Evolutionary conservation across 2,888 invertebrate genomes (phyloP), one percentile per base, ranked within the genome.

Genomic region (Apodemia duryi): DNA sequence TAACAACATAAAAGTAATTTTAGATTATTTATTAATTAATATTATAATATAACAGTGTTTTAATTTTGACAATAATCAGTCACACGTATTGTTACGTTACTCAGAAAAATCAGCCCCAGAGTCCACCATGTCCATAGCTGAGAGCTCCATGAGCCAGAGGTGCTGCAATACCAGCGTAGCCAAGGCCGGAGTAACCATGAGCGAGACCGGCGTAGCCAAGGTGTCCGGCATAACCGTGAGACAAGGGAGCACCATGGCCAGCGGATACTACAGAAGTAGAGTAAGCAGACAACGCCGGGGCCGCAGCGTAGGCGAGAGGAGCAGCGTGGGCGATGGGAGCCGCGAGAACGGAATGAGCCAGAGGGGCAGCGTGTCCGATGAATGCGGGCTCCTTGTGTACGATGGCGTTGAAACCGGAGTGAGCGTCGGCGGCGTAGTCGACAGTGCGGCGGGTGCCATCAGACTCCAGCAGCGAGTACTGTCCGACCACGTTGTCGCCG

Each of bases 361-460:
- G 64, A 61, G 67, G 68, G 35, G 68, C 71, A 28, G 72, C 68
- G 64, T 75, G 66, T 49, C 80, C 76, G 66, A 82, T 72, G 62
- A 83, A 67, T 0, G 79, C 83, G 13, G 84, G 82, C 78, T 90
- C 91, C 72, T 87, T 91, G 78, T 86, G 88, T 0, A 93, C 93
- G 61, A 93, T 85, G 62, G 93, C 93, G 82, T 92, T 93, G 84
- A 93, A 93, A 11, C 93, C 93, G 67, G 78, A 82, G 68, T 86
- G 77, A 3, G 87, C 84, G 63, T 92, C 92, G 28, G 92, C 91
- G 29, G 88, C 88, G 80, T 93, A 93, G 80, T 93, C 92, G 2
- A 93, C 93, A 41, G 85, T 90, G 69, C 93, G 86, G 68, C 85
- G 84, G 63, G 88, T 88, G 73, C 93, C 93, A 72, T 93, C 93